Evolutionary conservation across 2,888 invertebrate genomes (phyloP), one percentile per base, ranked within the genome.

Genomic region (Strigamia maritima): DNA sequence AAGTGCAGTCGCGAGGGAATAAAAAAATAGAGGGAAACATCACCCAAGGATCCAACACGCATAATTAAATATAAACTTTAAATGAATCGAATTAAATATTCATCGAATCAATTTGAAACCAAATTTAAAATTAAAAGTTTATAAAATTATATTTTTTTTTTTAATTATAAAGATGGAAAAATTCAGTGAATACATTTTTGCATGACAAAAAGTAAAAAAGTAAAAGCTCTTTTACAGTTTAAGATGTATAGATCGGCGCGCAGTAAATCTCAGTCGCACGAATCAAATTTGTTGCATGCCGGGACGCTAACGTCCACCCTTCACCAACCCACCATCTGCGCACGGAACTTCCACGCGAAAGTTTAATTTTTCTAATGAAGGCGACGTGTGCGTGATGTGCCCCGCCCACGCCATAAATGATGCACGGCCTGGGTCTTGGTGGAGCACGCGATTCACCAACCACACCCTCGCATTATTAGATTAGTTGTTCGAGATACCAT

Each of bases 311-410:
- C 14, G 60, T 22, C 60, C 60, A 65, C 60, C 44, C 44, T 65
- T 65, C 60, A 16, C 60, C 60, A 16, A 65, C 60, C 60, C 22
- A 65, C 22, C 60, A 24, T 65, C 60, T 65, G 60, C 60, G 22
- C 24, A 65, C 22, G 60, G 24, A 65, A 65, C 60, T 75, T 75
- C n/a, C 38, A 75, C 35, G 19, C 75, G 10, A 75, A 75, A 38
- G 75, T 75, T 75, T 75, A 75, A 75, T 75, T 75, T 75, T 75
- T 31, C 75, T 75, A 75, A 75, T 75, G 75, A 75, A 75, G 75
- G 75, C 75, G 31, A 75, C 75, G 75, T 75, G 60, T 75, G 75
- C 75, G 75, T 75, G 75, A 75, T 75, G 35, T 28, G 38, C 75
- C 38, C 75, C 75, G 75, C 75, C 75, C 28, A 75, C 75, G 75